Evolutionary conservation across 2,888 invertebrate species (phyloP), one percentile per base, ranked within the genome.

Genomic region (Nysson spinosus): DNA sequence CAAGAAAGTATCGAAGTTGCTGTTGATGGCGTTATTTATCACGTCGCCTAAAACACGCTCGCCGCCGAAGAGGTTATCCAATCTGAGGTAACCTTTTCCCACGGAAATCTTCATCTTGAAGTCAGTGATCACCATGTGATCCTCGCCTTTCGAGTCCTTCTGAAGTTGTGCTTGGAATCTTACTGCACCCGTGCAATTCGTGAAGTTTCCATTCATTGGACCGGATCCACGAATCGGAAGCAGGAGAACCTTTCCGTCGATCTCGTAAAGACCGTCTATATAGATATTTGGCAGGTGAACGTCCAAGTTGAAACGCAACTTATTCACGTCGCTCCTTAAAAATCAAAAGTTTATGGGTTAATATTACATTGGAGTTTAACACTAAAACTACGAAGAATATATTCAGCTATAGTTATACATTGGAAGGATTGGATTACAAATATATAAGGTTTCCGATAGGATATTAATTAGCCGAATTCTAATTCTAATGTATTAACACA

Each of bases 21-120:
- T 88, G 78, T 92, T 91, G 40, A 92, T 89, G 0, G 90, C 90
- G 34, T 87, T 84, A 78, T 92, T 92, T 0, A 91, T 84, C n/a
- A 90, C 87, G 9, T 87, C 72, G 82, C 92, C 92, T 1, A 93
- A 88, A 4, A 91, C 87, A 63, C 91, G 90, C 79, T 93, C 92
- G 0, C 92, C 91, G 47, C 91, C 90, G 81, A 93, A 93, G 20
- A 93, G 88, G 82, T 93, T 93, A 28, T 91, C 91, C 40, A 93
- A 88, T 77, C 89, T 88, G 66, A 93, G 88, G 37, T 88, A 89
- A 0, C 92, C 91, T 44, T 89, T 88, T 7, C 91, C 92, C 0
- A 93, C 90, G 0, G 76, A 65, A 6, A 86, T 85, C 67, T 87
- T 89, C 71, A 92, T 85, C 35, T 89, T 87, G 20, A 90, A 87